These are phyloP conservation scores for Nebria salina DNA, from an alignment of 2,888 invertebrate species.

Conservation along the genomic window DNA sequence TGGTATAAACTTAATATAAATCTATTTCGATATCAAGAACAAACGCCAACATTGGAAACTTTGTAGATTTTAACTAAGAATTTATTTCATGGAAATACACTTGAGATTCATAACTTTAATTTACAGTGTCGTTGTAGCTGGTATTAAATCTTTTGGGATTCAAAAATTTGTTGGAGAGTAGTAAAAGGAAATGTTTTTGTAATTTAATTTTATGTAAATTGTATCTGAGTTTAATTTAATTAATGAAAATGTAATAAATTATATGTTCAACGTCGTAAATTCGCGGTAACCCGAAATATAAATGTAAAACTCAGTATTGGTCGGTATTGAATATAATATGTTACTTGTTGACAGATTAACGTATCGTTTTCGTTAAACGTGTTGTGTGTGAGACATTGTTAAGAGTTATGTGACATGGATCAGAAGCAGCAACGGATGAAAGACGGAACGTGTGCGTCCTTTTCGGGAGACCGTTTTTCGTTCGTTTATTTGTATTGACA, in stretches of 20 bases:
- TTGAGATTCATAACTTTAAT: not conserved
- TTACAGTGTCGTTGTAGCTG: not conserved
- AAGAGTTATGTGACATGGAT: constrained; percentile 1
- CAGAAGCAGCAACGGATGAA: not conserved
- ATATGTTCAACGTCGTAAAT: too few species aligned
- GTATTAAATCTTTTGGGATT: not conserved
- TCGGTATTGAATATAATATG: not conserved
- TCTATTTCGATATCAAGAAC: not conserved
- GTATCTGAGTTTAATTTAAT: too few species aligned
- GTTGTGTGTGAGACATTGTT: not conserved
- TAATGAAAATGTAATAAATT: too few species aligned
- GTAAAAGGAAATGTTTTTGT: too few species aligned
- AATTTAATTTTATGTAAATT: too few species aligned
- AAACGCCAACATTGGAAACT: not conserved
- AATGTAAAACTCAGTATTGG: not conserved
- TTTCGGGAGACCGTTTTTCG: not conserved
- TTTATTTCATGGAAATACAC: not conserved
- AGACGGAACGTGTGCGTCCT: not conserved
- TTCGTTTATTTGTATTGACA: constrained; percentile 10
- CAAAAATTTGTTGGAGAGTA: not conserved
- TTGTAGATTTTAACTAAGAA: not conserved
- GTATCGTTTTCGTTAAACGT: not conserved
- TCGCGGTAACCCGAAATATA: too few species aligned
- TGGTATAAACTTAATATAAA: not conserved
- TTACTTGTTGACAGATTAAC: constrained; percentile 1